These are phyloP conservation scores for Lasius fuliginosus DNA, from an alignment of 2,888 invertebrate genomes.

Conservation along the genomic window DNA sequence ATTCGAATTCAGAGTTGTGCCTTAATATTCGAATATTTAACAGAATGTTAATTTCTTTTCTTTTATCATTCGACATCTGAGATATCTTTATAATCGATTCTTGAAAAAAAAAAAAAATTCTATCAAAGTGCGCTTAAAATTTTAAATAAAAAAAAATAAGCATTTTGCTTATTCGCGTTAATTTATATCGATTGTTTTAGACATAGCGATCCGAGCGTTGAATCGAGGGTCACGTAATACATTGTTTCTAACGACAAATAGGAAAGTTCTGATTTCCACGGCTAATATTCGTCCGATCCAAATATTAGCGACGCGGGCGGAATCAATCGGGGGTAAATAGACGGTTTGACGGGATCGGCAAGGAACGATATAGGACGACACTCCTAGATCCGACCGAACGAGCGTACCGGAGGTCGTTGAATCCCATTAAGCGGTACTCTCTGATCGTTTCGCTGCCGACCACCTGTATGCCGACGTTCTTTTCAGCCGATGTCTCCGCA, in stretches of 20 bases:
- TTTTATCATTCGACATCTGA: background rate
- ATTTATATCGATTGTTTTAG: background rate
- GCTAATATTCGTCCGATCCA: conserved; percentile 36
- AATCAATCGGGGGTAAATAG: conserved; percentile 29
- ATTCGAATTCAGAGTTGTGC: background rate
- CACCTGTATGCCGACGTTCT: conserved; percentile 72
- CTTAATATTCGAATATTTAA: background rate
- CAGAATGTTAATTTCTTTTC: background rate
- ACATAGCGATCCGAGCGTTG: background rate
- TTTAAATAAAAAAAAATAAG: background rate
- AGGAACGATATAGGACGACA: conserved; percentile 66
- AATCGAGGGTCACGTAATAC: background rate
- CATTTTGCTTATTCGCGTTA: background rate
- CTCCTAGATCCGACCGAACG: conserved; percentile 58
- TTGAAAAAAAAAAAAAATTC: background rate
- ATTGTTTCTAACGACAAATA: conserved; percentile 14
- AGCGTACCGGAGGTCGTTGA: conserved; percentile 78
- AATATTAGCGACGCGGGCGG: conserved; percentile 38
- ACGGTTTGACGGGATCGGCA: conserved; percentile 19
- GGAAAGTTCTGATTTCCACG: conserved; percentile 34
- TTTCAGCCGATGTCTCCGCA: conserved; percentile 62
- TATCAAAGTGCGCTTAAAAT: background rate
- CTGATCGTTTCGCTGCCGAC: conserved; percentile 73
- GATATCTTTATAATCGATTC: background rate
- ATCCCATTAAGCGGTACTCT: conserved; percentile 79